Conservation (phyloP, 2,113 vertebrate genomes). For the Carassius carassius region DNA sequence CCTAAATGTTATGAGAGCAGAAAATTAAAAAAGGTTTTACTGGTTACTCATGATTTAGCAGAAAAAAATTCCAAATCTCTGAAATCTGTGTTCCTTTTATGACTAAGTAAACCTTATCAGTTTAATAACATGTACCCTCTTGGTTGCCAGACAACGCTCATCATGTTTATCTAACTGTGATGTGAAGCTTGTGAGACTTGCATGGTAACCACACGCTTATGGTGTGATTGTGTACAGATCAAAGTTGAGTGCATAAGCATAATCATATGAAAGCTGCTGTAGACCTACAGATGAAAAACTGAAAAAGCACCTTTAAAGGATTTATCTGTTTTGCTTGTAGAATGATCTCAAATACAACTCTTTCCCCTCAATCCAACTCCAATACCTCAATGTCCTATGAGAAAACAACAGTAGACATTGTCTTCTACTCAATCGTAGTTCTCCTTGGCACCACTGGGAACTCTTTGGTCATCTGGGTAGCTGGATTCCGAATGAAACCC, state of each 20-base stretch:
- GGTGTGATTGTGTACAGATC: background rate
- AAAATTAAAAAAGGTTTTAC: background rate
- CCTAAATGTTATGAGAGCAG: background rate
- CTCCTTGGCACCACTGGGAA: conserved; percentile 73
- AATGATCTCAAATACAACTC: conserved; percentile 23
- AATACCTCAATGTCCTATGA: background rate
- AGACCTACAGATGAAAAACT: background rate
- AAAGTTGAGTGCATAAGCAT: background rate
- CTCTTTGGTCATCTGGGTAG: conserved; percentile 74
- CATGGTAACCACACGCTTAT: background rate
- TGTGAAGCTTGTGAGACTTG: background rate
- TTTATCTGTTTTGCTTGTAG: background rate
- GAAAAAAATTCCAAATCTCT: background rate
- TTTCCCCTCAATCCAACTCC: background rate
- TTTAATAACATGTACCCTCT: background rate
- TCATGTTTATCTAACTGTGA: background rate
- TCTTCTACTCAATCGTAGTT: conserved; percentile 71
- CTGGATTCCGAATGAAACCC: conserved; percentile 59
- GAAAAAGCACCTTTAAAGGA: background rate
- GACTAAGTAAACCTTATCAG: background rate
- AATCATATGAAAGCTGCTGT: background rate
- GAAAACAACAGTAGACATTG: conserved; percentile 52
- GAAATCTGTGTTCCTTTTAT: background rate
- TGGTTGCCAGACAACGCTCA: background rate
- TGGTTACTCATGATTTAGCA: background rate